Evolutionary conservation across 2,888 invertebrate species (phyloP).

Genomic region (Diarsia rubi): DNA sequence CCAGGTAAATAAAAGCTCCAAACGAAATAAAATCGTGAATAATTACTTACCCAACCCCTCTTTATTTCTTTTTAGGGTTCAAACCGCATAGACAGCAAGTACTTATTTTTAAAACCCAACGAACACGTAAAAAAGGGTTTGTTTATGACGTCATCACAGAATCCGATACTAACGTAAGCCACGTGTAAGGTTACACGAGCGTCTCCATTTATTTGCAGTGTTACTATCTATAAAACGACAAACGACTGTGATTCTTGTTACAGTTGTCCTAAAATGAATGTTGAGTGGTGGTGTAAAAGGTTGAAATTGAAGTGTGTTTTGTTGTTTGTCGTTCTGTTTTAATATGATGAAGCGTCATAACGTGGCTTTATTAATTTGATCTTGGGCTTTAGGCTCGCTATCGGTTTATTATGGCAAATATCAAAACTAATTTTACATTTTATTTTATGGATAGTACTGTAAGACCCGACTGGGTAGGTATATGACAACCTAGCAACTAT

Average conservation of each 20-base stretch:
- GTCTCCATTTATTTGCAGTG: slow-evolving; percentile 31
- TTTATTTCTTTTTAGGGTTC: neutral
- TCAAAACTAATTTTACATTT: too few relatives aligned
- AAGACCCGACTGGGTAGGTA: too few relatives aligned
- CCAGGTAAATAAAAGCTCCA: neutral
- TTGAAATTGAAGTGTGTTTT: neutral
- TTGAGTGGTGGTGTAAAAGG: neutral
- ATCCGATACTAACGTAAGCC: slow-evolving; percentile 5
- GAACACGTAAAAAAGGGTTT: neutral
- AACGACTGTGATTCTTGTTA: slow-evolving; percentile 14
- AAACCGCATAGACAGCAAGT: neutral
- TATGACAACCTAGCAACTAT: too few relatives aligned
- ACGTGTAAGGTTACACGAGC: slow-evolving; percentile 44
- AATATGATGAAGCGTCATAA: neutral
- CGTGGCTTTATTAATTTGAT: neutral
- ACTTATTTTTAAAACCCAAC: slow-evolving; percentile 25
- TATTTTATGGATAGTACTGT: too few relatives aligned
- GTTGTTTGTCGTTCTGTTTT: neutral
- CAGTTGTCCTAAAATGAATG: slow-evolving; percentile 6
- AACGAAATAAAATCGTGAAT: neutral
- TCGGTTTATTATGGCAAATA: too few relatives aligned
- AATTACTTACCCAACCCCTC: neutral
- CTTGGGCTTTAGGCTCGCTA: neutral
- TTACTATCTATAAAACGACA: slow-evolving; percentile 8
- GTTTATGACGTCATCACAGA: slow-evolving; percentile 16